Evolutionary conservation across 2,888 invertebrate species (phyloP), one percentile per base, ranked within the genome.

Genomic region (Halocaridina rubra): DNA sequence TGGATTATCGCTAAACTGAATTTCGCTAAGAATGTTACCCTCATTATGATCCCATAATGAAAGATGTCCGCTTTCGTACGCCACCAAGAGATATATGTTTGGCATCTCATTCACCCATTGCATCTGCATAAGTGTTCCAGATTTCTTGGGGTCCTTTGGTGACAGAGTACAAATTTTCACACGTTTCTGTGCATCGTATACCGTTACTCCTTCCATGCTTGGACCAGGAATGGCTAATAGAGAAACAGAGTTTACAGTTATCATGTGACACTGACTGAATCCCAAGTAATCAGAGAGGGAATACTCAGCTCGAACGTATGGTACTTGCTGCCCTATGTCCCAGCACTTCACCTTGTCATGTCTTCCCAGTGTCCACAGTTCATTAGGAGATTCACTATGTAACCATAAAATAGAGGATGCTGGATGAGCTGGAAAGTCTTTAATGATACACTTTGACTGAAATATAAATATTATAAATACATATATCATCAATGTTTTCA

Each of bases 1-100:
- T 7, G 88, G 88, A 75, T 80, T 88, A 33, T 86, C 86, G n/a
- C 46, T 69, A 32, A 80, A 61, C 24, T 80, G 61, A n/a, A 29
- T 39, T 13, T 77, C 79, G 39, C 74, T 84, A n/a, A 67, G 24
- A 46, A 88, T 64, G 19, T 46, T 67, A 8, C 33, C 39, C 13
- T 80, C 81, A 19, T 57, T 74, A 84, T 86, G 86, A 81, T 86
- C 82, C 88, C 88, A 88, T 2, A 88, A 39, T 61, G 67, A 33
- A 19, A 88, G 24, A 19, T 84, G 77, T 19, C 88, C 88, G 79
- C 84, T 88, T 53, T 88, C 88, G 81, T 88, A 88, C 8, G 77
- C 67, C 22, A 80, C 78, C 24, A 78, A 29, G 27, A 86, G 59
- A 22, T 27, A n/a, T n/a, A 64, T 46, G 16, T 72, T 22, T 33